Evolutionary conservation across 1,140 invertebrate genomes (phyloP), one percentile per base, ranked within the genome.

Genomic region (Steinernema khuongi): DNA sequence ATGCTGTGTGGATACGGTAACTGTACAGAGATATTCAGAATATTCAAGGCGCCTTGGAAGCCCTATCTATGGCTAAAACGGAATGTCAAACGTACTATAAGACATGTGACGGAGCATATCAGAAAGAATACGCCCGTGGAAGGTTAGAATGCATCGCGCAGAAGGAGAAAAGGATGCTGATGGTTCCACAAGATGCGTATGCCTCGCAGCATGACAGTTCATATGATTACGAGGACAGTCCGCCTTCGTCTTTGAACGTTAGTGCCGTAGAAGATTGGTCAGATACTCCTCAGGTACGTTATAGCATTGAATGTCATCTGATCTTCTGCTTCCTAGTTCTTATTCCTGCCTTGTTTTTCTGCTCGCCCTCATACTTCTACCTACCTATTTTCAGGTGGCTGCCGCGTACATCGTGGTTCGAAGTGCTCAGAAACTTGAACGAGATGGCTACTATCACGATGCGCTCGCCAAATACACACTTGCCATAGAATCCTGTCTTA

Each of bases 281-380:
- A 7, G 50, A 60, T 26, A 60, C 50, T 4, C 50, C 50, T 60
- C 50, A 60, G 50, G 50, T 60, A n/a, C n/a, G n/a, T n/a, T n/a
- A n/a, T 11, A 14, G 50, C 50, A 41, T n/a, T 41, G 7, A 7
- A 41, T n/a, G n/a, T n/a, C n/a, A n/a, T n/a, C 36, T 41, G 7
- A n/a, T 41, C n/a, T 41, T n/a, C 36, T n/a, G n/a, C 36, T 11
- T n/a, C 36, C 7, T 11, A 41, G n/a, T 41, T 41, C 36, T n/a
- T 41, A 41, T 11, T 11, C 36, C 36, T n/a, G 7, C 36, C 36
- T 11, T 41, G n/a, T 7, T n/a, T n/a, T n/a, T n/a, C n/a, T n/a
- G 36, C n/a, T 7, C 7, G 36, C 36, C 36, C n/a, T 41, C 7
- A n/a, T n/a, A 7, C 36, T 41, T 11, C 36, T n/a, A n/a, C n/a